These are phyloP conservation scores for Opisthograptis luteolata DNA, from an alignment of 2,888 invertebrate species.

Conservation along the genomic window DNA sequence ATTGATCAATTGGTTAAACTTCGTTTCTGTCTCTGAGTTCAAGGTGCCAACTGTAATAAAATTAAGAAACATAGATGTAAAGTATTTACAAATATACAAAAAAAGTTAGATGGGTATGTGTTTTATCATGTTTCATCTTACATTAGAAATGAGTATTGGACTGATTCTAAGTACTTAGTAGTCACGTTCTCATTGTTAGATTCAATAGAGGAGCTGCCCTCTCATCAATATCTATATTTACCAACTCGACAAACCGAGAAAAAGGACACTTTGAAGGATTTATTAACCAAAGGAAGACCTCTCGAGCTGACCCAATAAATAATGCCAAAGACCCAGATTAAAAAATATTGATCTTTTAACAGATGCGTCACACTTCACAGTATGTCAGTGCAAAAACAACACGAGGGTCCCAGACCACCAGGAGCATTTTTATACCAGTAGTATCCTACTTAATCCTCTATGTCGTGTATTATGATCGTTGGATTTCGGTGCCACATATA, in stretches of 20 bases:
- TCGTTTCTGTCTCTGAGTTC: too few relatives aligned
- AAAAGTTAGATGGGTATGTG: too few relatives aligned
- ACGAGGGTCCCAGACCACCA: conserved; percentile 73
- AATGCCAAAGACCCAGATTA: conserved; percentile 14
- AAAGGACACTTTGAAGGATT: conserved; percentile 10
- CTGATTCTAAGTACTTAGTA: too few relatives aligned
- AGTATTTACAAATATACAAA: too few relatives aligned
- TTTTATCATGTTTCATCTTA: too few relatives aligned
- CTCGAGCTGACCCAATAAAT: conserved; percentile 15
- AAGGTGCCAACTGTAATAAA: too few relatives aligned
- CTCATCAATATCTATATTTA: not conserved
- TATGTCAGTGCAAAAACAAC: conserved; percentile 66
- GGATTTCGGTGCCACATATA: conserved; percentile 67
- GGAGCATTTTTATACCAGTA: conserved; percentile 62
- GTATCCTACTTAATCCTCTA: conserved; percentile 73
- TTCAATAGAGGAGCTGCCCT: not conserved
- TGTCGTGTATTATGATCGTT: conserved; percentile 78
- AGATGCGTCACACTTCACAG: conserved; percentile 66
- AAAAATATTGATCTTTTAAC: conserved; percentile 46
- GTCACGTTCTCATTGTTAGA: too few relatives aligned
- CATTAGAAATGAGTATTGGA: too few relatives aligned
- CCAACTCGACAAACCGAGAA: not conserved
- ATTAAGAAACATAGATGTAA: too few relatives aligned
- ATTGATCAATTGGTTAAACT: too few relatives aligned
- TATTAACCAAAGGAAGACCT: conserved; percentile 15